These are phyloP conservation scores for Orius insidiosus DNA, from an alignment of 1,140 invertebrate species.

Conservation along the genomic window DNA sequence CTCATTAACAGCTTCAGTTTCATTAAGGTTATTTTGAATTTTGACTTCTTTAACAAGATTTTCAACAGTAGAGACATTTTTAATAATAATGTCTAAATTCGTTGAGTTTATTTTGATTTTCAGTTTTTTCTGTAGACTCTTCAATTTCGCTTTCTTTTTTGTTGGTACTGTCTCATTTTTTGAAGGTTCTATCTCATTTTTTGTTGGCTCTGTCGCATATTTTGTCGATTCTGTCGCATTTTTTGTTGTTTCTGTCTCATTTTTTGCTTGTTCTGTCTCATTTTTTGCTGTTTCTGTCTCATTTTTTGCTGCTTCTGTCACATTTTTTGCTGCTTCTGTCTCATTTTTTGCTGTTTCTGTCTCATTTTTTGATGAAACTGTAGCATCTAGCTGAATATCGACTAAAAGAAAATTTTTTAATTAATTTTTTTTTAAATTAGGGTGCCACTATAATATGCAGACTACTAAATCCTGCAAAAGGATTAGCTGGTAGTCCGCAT, in stretches of 20 bases:
- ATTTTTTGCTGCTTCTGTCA: not conserved
- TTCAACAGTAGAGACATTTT: constrained; percentile 1
- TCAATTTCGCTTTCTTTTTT: not conserved
- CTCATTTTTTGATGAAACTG: not conserved
- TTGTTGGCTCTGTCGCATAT: not conserved
- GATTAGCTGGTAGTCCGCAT: not conserved
- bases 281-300: not conserved
- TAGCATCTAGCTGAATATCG: too few species aligned
- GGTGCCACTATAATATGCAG: not conserved
- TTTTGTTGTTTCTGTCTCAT: not conserved
- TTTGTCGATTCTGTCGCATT: not conserved
- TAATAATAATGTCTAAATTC: not conserved
- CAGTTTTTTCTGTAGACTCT: not conserved
- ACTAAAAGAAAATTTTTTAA: not conserved
- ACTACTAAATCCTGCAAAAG: not conserved
- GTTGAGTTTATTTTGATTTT: not conserved
- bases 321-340: not conserved
- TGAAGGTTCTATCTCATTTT: not conserved
- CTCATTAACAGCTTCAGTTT: too few species aligned
- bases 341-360: not conserved
- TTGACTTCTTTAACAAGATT: not conserved
- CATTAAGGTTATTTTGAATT: too few species aligned
- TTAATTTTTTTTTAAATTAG: not conserved
- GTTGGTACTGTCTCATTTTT: not conserved
- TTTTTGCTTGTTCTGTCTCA: not conserved